Evolutionary conservation across 2,888 invertebrate genomes (phyloP).

Genomic region (Trichogramma dendrolimi): DNA sequence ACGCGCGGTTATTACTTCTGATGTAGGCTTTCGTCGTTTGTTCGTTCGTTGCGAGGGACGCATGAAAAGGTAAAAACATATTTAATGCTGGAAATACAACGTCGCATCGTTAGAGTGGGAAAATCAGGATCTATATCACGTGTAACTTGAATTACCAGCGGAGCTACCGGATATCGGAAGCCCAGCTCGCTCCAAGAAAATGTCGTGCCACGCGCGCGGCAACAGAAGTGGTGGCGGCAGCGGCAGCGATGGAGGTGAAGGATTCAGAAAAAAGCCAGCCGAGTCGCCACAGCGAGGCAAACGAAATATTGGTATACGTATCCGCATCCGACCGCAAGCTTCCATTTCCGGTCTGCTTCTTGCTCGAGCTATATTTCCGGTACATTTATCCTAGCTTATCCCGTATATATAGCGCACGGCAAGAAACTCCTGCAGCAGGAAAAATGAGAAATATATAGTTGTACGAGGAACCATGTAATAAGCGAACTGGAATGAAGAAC

Average conservation of each 20-base stretch:
- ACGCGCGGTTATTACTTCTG: not conserved
- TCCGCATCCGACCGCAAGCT: slow-evolving; percentile 57
- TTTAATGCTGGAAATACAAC: not conserved
- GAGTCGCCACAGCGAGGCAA: slow-evolving; percentile 37
- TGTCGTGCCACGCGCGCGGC: not conserved
- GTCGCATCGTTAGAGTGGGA: slow-evolving; percentile 5
- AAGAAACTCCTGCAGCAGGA: slow-evolving; percentile 10
- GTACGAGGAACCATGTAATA: slow-evolving; percentile 11
- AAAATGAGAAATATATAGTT: not conserved
- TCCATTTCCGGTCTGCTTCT: slow-evolving; percentile 54
- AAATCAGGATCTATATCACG: too few species aligned
- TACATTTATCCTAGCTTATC: slow-evolving; percentile 59
- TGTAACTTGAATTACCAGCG: too few species aligned
- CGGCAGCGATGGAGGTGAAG: slow-evolving; percentile 21
- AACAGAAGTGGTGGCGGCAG: not conserved
- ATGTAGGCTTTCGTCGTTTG: not conserved
- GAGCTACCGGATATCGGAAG: too few species aligned
- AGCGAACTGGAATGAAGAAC: slow-evolving; percentile 22
- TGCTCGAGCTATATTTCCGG: slow-evolving; percentile 55
- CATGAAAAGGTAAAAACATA: not conserved
- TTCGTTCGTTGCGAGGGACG: slow-evolving; percentile 29
- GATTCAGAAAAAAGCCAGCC: slow-evolving; percentile 42
- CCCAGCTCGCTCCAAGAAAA: slow-evolving; percentile 20
- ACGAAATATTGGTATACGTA: slow-evolving; percentile 51
- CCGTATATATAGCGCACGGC: slow-evolving; percentile 27